A percentile compares a stretch with the other conserved stretches of the same genome.
Conservation (phyloP, 2,113 vertebrate genomes). For the Embiotoca jacksoni region DNA sequence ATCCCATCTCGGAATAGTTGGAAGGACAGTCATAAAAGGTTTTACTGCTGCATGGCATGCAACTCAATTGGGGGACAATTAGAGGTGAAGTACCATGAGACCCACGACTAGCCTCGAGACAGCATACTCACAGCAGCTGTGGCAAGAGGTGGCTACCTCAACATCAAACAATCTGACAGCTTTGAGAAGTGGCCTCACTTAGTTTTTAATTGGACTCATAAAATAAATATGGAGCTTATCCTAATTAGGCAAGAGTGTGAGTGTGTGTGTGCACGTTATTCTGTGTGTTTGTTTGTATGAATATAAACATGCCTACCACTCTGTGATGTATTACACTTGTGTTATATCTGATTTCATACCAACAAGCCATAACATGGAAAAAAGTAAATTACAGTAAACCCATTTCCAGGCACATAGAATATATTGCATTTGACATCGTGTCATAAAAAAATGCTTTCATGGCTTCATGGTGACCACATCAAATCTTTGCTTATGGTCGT, state of each 20-base stretch:
- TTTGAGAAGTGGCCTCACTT: slow-evolving; percentile 49
- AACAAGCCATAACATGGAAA: slow-evolving; percentile 49
- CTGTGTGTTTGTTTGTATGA: neutral
- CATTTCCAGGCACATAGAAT: slow-evolving; percentile 37
- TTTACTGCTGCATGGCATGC: slow-evolving; percentile 47
- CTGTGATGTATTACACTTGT: slow-evolving; percentile 37
- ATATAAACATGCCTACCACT: neutral
- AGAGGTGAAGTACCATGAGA: slow-evolving; percentile 31
- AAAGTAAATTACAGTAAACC: slow-evolving; percentile 44
- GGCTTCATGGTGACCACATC: slow-evolving; percentile 43
- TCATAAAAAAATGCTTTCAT: slow-evolving; percentile 57
- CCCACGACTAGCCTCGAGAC: slow-evolving; percentile 7
- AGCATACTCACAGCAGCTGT: slow-evolving; percentile 16
- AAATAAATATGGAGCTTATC: slow-evolving; percentile 58
- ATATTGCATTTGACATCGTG: slow-evolving; percentile 46
- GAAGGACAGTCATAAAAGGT: slow-evolving; percentile 53
- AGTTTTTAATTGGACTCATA: slow-evolving; percentile 61
- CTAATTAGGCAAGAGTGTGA: slow-evolving; percentile 32
- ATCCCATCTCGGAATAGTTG: slow-evolving; percentile 45
- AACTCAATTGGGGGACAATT: slow-evolving; percentile 60
- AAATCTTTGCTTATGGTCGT: slow-evolving; percentile 30
- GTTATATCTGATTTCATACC: slow-evolving; percentile 54
- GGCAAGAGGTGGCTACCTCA: slow-evolving; percentile 27
- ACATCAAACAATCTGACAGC: slow-evolving; percentile 62
- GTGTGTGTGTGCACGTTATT: slow-evolving; percentile 1